Conservation (phyloP, 2,113 vertebrate genomes). For the Macrotus californicus region DNA sequence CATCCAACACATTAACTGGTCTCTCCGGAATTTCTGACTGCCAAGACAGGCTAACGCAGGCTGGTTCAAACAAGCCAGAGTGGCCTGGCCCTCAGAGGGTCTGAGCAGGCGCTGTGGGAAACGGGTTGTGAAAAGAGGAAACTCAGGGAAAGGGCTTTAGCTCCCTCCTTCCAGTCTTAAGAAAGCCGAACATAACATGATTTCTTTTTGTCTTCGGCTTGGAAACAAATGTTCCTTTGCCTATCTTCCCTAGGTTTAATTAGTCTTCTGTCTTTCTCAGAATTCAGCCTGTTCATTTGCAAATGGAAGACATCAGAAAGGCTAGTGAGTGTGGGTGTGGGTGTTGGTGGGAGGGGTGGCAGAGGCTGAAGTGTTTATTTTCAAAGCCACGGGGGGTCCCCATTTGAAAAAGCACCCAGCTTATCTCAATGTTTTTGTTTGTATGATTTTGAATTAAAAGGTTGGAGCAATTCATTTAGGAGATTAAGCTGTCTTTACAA, state of each 20-base stretch:
- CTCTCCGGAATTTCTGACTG: neutral
- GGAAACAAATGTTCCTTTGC: constrained; percentile 79
- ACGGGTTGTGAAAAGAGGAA: constrained; percentile 19
- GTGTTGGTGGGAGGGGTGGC: neutral
- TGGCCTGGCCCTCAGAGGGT: neutral
- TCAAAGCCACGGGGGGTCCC: constrained; percentile 79
- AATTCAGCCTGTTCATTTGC: constrained; percentile 79
- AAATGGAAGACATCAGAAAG: constrained; percentile 78
- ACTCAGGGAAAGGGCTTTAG: constrained; percentile 45
- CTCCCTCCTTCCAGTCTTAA: constrained; percentile 57
- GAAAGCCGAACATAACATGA: constrained; percentile 74
- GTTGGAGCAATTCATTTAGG: constrained; percentile 81
- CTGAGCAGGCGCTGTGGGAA: neutral
- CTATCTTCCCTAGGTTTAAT: constrained; percentile 78
- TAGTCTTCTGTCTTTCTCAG: constrained; percentile 77
- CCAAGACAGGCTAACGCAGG: neutral
- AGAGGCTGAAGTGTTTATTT: constrained; percentile 81
- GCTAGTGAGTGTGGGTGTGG: constrained; percentile 28
- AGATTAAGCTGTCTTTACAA: constrained; percentile 82
- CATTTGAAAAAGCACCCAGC: constrained; percentile 78
- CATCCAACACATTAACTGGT: neutral
- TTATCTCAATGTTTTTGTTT: constrained; percentile 83
- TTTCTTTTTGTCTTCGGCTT: constrained; percentile 74
- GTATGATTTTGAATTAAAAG: constrained; percentile 83
- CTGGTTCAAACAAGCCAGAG: neutral